These are phyloP conservation scores for Phyllotis vaccarum DNA, from an alignment of 2,797 vertebrate genomes.

Conservation along the genomic window DNA sequence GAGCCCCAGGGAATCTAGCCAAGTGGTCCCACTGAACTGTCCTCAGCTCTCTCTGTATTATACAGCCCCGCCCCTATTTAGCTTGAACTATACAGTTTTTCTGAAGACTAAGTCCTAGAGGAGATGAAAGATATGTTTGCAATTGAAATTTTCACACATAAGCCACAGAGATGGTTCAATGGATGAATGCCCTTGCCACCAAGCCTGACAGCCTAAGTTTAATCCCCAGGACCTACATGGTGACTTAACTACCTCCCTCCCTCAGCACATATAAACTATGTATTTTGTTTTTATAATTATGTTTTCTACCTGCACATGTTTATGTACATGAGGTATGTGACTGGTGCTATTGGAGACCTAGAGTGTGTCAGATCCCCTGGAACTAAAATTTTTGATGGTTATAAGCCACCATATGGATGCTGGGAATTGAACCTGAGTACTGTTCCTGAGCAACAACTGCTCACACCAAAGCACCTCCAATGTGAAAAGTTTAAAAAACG, in stretches of 20 bases:
- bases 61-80: background rate
- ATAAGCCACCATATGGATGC: background rate
- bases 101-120: background rate
- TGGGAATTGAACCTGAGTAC: background rate
- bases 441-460: background rate
- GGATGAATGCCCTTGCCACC: background rate
- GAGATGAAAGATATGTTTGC: background rate
- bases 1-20: background rate
- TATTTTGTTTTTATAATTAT: background rate
- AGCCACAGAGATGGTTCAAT: background rate
- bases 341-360: background rate
- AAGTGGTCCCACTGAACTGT: background rate
- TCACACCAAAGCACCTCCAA: too few species aligned
- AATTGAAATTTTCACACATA: background rate
- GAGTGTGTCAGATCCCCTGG: background rate
- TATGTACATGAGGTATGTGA: background rate
- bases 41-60: background rate
- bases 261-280: background rate
- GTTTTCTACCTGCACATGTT: background rate
- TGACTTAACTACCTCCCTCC: too few species aligned
- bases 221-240: background rate
- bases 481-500: background rate
- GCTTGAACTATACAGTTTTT: background rate
- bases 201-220: background rate
- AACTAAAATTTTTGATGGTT: background rate